Base-by-base conservation (phyloP, 2,113 vertebrate genomes). In the Lepus timidus region DNA sequence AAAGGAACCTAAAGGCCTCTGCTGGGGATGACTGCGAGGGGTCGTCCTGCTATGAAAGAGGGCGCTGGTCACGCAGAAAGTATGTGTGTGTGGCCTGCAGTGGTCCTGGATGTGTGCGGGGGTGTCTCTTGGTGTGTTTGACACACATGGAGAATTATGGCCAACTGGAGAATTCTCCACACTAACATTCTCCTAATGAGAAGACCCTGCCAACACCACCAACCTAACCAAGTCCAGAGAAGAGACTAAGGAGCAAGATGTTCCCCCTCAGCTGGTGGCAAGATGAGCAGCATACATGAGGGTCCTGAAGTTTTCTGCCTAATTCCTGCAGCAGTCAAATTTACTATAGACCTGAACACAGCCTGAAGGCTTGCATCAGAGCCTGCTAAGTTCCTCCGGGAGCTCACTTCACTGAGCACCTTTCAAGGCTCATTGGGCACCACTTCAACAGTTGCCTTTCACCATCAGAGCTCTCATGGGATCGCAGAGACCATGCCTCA, bases 11-110 rank as follows among this genome's bases (percentile, higher is more conserved):
- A 49, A 74, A 73, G 95, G 95, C 75, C 58, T 93, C 64, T 6
- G 96, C 95, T 97, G 74, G 51, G 96, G 93, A 80, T 91, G 65
- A 93, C 95, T 90, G 92, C 79, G 97, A 96, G 97, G 90, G 93
- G 94, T 95, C 97, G 89, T 94, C 71, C 93, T 65, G 88, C 64
- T 83, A n/a, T 9, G 9, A n/a, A 80, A 25, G 81, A 90, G 61
- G 9, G 52, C 9, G 55, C 4, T 74, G 44, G 58, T 93, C 97
- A 89, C 74, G 83, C 85, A 64, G 65, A 88, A 96, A 88, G 52
- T 90, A 92, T 93, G 92, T 64, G 71, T 0, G 0, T 31, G 23
- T 25, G 10, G 27, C 58, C 81, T 33, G 1, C 20, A 67, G 85
- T 78, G 74, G 85, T 95, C 85, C 85, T 64, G 79, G 65, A 36